Evolutionary conservation across 2,113 vertebrate species (phyloP).

Genomic region (Callochromis pleurospilus): DNA sequence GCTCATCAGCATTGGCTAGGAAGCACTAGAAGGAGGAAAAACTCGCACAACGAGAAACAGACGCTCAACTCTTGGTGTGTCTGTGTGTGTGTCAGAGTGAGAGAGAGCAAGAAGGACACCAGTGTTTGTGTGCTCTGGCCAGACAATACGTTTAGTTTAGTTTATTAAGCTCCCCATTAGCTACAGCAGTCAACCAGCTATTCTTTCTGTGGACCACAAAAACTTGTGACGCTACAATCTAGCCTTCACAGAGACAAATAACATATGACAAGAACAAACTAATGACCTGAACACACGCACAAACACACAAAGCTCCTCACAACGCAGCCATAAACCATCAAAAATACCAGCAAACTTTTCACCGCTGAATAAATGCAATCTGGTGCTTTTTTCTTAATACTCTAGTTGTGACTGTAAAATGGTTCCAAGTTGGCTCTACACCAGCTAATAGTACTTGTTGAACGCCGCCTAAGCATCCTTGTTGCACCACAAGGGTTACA

Average conservation of each 20-base stretch:
- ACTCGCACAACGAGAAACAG: neutral
- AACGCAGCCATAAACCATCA: neutral
- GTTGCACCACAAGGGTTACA: neutral
- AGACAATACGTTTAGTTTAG: neutral
- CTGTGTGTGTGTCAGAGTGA: neutral
- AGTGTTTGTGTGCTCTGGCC: neutral
- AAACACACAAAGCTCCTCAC: neutral
- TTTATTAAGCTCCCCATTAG: neutral
- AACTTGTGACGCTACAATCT: neutral
- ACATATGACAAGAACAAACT: neutral
- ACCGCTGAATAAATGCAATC: neutral
- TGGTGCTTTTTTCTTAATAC: neutral
- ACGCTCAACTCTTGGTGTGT: neutral
- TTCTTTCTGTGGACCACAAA: neutral
- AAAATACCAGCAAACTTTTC: neutral
- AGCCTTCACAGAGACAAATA: neutral
- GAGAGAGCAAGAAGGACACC: neutral
- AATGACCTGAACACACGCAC: neutral
- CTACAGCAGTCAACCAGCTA: neutral
- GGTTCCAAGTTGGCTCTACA: neutral
- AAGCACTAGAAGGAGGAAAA: neutral
- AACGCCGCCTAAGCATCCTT: neutral
- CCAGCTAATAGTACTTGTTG: neutral
- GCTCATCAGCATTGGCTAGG: conserved; percentile 33
- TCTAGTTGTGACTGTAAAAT: neutral